Evolutionary conservation across 2,113 vertebrate genomes (phyloP).

Genomic region (Chrysemys picta): DNA sequence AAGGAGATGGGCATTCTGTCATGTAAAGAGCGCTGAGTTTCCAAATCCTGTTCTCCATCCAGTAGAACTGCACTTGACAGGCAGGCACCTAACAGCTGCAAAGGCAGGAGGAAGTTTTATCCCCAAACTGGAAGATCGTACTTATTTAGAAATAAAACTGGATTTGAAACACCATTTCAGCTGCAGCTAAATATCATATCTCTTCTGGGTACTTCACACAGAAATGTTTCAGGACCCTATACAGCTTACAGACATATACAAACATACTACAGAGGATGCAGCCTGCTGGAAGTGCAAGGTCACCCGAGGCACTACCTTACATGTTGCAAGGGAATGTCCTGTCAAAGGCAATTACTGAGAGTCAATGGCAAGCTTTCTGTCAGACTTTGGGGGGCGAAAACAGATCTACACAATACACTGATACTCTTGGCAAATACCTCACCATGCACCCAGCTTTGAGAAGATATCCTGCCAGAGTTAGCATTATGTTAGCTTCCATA

Average conservation of each 20-base stretch:
- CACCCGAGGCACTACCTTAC: not conserved
- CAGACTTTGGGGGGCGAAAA: not conserved
- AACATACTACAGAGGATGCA: not conserved
- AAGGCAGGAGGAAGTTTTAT: conserved; percentile 37
- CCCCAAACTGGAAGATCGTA: conserved; percentile 26
- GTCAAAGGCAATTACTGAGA: conserved; percentile 18
- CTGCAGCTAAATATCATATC: not conserved
- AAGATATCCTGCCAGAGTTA: conserved; percentile 2
- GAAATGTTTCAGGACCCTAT: not conserved
- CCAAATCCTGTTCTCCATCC: not conserved
- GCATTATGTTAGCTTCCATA: conserved; percentile 43
- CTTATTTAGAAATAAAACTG: not conserved
- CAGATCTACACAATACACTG: not conserved
- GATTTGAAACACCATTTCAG: not conserved
- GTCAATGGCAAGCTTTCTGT: conserved; percentile 17
- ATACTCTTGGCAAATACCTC: not conserved
- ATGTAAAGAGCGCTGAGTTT: not conserved
- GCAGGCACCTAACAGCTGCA: not conserved
- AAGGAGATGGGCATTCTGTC: conserved; percentile 3
- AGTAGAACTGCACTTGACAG: not conserved
- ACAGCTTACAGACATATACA: not conserved
- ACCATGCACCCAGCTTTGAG: not conserved
- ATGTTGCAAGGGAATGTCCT: not conserved
- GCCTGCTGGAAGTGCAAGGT: not conserved
- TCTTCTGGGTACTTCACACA: not conserved